Evolutionary conservation across 2,113 vertebrate genomes (phyloP), one percentile per base, ranked within the genome.

Genomic region (Tiliqua scincoides): DNA sequence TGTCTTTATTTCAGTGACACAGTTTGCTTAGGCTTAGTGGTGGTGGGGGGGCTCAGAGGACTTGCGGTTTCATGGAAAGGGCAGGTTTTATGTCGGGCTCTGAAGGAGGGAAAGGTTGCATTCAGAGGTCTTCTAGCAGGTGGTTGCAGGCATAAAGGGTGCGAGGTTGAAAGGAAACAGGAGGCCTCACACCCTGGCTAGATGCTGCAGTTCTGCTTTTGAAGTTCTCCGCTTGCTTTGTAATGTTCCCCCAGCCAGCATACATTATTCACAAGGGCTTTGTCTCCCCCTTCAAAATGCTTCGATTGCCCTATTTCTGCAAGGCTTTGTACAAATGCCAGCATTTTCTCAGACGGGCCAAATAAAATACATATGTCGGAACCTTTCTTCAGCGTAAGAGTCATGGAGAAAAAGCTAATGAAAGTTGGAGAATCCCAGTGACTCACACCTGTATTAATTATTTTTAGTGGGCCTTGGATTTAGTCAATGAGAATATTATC

Each of bases 361-460:
- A 71, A 85, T 27, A 54, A 91, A 89, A 57, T 1, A 0, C 12
- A 72, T 6, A 2, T 68, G 62, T n/a, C 72, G 86, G 76, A 90
- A 85, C 10, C 62, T 83, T 90, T 75, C 87, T 79, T 65, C 11
- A 80, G 57, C 83, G 86, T 77, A 52, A 67, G 48, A 85, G 57
- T 73, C 71, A 23, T 35, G n/a, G 57, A 7, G 27, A 86, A 86
- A 57, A 86, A 57, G 30, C 80, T 90, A 87, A 92, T 82, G 90
- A 84, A 91, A 92, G 85, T 84, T 86, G 91, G 93, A 93, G 94
- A 93, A 93, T 94, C 92, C 93, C 91, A 93, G 68, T 88, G 87
- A 91, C 91, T 91, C 92, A 92, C 91, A 92, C 92, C 89, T 92
- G 85, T 27, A 90, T 91, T 90, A 89, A 89, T 93, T 79, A 68